Conservation (phyloP, 2,888 invertebrate genomes). For the Holacanthella duospinosa region DNA sequence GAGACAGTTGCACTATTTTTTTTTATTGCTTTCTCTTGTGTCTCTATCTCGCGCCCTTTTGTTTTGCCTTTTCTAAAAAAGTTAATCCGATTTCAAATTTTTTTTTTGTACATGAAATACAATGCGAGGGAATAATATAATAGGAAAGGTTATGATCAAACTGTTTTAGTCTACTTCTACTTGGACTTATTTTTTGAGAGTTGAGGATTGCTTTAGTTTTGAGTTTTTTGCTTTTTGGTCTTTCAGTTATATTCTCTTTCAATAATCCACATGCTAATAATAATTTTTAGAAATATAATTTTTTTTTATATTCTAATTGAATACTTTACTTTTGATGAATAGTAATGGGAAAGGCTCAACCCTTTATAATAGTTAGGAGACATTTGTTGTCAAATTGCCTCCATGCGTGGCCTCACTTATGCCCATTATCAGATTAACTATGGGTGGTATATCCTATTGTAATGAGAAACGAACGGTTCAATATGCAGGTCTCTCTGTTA, state of each 20-base stretch:
- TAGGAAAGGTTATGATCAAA: not conserved
- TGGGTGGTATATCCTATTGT: not conserved
- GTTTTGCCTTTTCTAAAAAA: not conserved
- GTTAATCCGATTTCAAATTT: slow-evolving; percentile 2
- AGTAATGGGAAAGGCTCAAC: not conserved
- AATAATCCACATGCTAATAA: not conserved
- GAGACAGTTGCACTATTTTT: not conserved
- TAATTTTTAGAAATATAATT: not conserved
- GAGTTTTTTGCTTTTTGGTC: too few relatives aligned
- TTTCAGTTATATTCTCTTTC: too few relatives aligned
- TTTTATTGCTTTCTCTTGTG: not conserved
- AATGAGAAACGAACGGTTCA: too few relatives aligned
- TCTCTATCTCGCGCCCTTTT: not conserved
- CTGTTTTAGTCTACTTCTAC: too few relatives aligned
- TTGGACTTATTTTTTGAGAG: too few relatives aligned
- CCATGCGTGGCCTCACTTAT: not conserved
- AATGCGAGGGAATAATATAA: not conserved
- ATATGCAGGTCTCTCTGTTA: too few relatives aligned
- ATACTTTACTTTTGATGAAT: too few relatives aligned
- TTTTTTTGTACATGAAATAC: not conserved
- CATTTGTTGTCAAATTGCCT: not conserved
- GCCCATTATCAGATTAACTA: not conserved
- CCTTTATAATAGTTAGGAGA: not conserved
- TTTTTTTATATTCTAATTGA: too few relatives aligned
- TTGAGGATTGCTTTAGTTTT: too few relatives aligned